Evolutionary conservation across 2,113 vertebrate species (phyloP), one percentile per base, ranked within the genome.

Genomic region (Oenanthe melanoleuca): DNA sequence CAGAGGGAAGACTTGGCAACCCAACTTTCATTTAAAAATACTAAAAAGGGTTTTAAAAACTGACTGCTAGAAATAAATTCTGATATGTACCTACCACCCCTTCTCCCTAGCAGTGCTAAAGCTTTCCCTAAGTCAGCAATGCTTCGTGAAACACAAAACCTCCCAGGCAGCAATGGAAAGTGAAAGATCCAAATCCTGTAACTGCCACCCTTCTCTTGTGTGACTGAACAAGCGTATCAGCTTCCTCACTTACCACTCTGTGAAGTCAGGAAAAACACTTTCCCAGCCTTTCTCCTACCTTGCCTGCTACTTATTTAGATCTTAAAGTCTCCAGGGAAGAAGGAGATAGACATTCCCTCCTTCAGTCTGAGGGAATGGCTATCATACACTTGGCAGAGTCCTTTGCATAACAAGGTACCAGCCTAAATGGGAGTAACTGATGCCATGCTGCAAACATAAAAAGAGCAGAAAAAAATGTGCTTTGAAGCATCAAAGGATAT

Each of bases 401-500:
- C 64, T 92, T 83, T 83, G 89, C 94, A 83, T 70, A 95, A 92
- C 6, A 18, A 91, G 52, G 59, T 60, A 85, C 19, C 59, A 47
- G 38, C 55, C 85, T 73, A 88, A 95, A 78, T 1, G 64, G 57
- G 52, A 86, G 49, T 59, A 88, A 96, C 65, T 42, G 71, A 80
- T 61, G 77, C 69, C 80, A 78, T 37, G 42, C 80, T 95, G 79
- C 79, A 93, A 80, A 95, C 89, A 92, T 81, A 73, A 88, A 86
- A 95, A 95, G 53, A 79, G 49, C 37, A 84, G 64, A 31, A 71
- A 91, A 86, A 93, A 91, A 86, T 1, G n/a, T 70, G 64, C 86
- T 88, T 69, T 88, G 86, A 97, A 93, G 61, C 71, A 95, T 95
- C 92, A 96, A 96, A 96, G 91, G 91, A 34, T 79, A 88, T 74